Conservation (phyloP, 1,140 invertebrate species). For the Eufriesea mexicana region DNA sequence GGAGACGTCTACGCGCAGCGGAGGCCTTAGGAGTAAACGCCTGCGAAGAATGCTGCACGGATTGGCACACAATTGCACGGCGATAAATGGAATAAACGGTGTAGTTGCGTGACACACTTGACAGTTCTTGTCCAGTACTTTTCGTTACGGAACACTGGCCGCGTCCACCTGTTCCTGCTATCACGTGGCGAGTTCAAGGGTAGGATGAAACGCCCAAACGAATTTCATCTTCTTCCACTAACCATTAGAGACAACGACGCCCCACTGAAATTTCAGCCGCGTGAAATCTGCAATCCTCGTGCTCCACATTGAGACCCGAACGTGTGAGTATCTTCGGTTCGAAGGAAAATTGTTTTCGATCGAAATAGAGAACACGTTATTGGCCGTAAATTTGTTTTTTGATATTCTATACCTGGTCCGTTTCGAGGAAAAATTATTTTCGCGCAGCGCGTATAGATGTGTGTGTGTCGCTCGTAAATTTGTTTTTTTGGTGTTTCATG, state of each 20-base stretch:
- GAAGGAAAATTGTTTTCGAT: too few relatives aligned
- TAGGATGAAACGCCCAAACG: slow-evolving; percentile 26
- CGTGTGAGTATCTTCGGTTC: neutral
- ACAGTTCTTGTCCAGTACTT: slow-evolving; percentile 36
- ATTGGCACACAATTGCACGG: slow-evolving; percentile 51
- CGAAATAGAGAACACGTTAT: too few relatives aligned
- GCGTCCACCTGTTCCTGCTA: slow-evolving; percentile 22
- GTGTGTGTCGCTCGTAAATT: too few relatives aligned
- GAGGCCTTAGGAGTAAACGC: slow-evolving; percentile 26
- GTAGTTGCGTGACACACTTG: slow-evolving; percentile 60
- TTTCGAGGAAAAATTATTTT: neutral
- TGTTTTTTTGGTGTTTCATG: too few relatives aligned
- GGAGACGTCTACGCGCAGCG: slow-evolving; percentile 4
- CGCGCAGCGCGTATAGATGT: neutral
- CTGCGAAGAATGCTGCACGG: slow-evolving; percentile 37
- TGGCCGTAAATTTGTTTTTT: neutral
- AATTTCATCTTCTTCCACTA: slow-evolving; percentile 2
- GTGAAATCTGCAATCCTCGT: too few relatives aligned
- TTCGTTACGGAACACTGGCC: slow-evolving; percentile 26
- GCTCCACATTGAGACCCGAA: too few relatives aligned
- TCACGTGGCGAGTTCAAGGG: slow-evolving; percentile 53
- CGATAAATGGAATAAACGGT: slow-evolving; percentile 54
- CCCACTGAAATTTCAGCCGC: neutral
- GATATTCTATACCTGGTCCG: neutral
- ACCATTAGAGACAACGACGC: neutral